Conservation (phyloP, 2,888 invertebrate genomes). For the Perithous albicinctus region DNA sequence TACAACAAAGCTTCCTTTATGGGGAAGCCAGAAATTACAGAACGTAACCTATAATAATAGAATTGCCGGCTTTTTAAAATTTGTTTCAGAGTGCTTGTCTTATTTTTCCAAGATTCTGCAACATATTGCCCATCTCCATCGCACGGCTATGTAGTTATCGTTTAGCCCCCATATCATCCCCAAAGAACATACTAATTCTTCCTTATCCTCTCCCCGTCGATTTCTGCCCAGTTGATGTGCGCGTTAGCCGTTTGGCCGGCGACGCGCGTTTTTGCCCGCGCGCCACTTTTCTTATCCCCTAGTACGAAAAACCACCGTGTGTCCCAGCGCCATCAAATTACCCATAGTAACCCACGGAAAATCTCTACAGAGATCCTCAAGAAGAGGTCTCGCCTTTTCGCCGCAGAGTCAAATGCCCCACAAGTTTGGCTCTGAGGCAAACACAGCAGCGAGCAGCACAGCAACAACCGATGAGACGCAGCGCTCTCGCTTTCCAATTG, state of each 20-base stretch:
- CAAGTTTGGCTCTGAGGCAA: conserved; percentile 30
- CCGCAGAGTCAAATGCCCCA: conserved; percentile 27
- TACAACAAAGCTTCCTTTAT: too few relatives aligned
- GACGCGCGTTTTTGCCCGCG: conserved; percentile 32
- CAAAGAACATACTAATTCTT: conserved; percentile 10
- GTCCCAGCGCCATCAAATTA: conserved; percentile 3
- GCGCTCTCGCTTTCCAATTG: conserved; percentile 9
- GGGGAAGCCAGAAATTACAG: too few relatives aligned
- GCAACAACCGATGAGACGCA: neutral
- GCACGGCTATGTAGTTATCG: conserved; percentile 39
- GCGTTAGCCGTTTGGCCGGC: conserved; percentile 41
- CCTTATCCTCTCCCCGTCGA: conserved; percentile 35
- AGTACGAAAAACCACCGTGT: neutral
- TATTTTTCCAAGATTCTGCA: too few relatives aligned
- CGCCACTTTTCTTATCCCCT: neutral
- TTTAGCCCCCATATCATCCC: neutral
- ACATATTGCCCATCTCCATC: too few relatives aligned
- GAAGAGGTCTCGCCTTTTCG: too few relatives aligned
- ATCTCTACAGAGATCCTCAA: neutral
- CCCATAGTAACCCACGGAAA: neutral
- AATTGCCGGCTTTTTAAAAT: too few relatives aligned
- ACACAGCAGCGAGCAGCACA: neutral
- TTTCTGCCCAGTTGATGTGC: conserved; percentile 29
- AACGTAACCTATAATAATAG: too few relatives aligned
- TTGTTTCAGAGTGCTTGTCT: too few relatives aligned